phyloP scores from a whole-genome alignment of 2,797 vertebrate species.

The Sebastes trivittatus region DNA sequence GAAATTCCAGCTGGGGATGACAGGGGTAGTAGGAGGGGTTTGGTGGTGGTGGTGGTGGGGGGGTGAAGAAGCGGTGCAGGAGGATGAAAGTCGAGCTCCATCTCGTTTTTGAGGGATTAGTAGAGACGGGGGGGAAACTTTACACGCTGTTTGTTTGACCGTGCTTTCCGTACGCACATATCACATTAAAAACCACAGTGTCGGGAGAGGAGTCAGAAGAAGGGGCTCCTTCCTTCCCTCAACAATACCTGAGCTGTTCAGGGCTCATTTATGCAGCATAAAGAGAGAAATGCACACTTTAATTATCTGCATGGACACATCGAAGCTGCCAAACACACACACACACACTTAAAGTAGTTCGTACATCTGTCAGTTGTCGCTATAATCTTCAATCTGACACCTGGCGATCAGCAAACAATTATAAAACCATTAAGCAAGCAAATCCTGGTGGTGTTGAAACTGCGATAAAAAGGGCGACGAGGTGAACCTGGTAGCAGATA shows the following conservation, averaged over 20 bases:
- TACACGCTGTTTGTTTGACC: conserved; percentile 79
- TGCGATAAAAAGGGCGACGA: background rate
- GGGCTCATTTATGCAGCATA: conserved; percentile 60
- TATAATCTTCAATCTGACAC: conserved; percentile 46
- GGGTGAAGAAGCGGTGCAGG: conserved; percentile 1
- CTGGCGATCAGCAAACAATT: conserved; percentile 68
- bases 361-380: conserved; percentile 36
- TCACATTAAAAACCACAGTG: conserved; percentile 75
- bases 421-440: conserved; percentile 43
- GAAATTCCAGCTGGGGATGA: conserved; percentile 76
- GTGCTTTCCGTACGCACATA: conserved; percentile 68
- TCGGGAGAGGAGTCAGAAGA: conserved; percentile 61
- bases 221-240: conserved; percentile 57
- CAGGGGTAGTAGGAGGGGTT: conserved; percentile 24
- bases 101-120: conserved; percentile 75
- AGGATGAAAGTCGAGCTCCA: conserved; percentile 64
- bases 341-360: background rate
- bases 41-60: background rate
- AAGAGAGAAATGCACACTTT: conserved; percentile 40
- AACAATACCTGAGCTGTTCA: conserved; percentile 69
- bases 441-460: conserved; percentile 42
- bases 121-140: conserved; percentile 75
- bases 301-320: background rate
- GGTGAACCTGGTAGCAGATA: background rate
- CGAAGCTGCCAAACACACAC: background rate